phyloP scores from a whole-genome alignment of 2,888 invertebrate species.

The Drosophila testacea region DNA sequence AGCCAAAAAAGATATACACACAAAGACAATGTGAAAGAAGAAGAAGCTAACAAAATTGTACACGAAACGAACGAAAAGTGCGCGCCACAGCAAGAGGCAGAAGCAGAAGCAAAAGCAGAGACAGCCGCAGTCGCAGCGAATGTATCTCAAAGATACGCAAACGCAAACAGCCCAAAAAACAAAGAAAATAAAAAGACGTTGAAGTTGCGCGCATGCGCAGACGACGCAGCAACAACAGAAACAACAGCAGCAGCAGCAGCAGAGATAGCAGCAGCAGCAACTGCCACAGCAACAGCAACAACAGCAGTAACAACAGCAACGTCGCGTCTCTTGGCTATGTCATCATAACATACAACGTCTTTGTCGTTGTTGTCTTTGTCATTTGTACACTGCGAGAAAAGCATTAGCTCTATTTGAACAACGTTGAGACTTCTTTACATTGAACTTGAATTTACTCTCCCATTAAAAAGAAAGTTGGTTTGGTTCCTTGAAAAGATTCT shows the following conservation, averaged over 20 bases:
- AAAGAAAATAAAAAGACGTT: conserved; percentile 8
- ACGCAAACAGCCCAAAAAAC: conserved; percentile 33
- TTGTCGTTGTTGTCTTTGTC: conserved; percentile 36
- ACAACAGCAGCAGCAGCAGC: conserved; percentile 18
- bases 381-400: conserved; percentile 41
- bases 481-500: no score
- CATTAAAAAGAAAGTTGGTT: no score
- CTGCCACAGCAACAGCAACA: conserved; percentile 5
- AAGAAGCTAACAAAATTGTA: conserved; percentile 52
- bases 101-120: conserved; percentile 21
- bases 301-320: background rate
- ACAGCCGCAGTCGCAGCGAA: conserved; percentile 31
- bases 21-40: conserved; percentile 47
- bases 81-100: conserved; percentile 46
- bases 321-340: conserved; percentile 53
- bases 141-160: conserved; percentile 64
- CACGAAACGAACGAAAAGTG: conserved; percentile 37
- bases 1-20: conserved; percentile 52
- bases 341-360: conserved; percentile 66
- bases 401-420: background rate
- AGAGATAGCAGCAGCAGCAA: conserved; percentile 9
- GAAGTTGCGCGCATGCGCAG: conserved; percentile 59
- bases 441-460: background rate
- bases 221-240: conserved; percentile 27
- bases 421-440: background rate